These are phyloP conservation scores for Gonatopus flavifemur DNA, from an alignment of 1,140 invertebrate species.

Conservation along the genomic window DNA sequence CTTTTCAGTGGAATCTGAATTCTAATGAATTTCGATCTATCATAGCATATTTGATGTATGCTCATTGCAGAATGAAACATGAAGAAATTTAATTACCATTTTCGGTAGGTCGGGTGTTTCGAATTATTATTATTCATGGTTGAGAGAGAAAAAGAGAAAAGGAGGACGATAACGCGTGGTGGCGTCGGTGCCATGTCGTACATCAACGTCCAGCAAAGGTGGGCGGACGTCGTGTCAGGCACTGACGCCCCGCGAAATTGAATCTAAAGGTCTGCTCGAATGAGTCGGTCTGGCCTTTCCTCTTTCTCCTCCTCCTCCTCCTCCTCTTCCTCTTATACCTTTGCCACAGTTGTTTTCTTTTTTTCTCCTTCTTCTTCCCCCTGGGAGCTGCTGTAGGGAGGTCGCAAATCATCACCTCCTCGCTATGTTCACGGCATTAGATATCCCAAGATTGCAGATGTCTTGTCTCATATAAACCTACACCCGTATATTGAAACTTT, in stretches of 20 bases:
- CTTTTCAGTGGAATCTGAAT: too few species aligned
- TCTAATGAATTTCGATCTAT: too few species aligned
- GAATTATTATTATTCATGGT: too few species aligned
- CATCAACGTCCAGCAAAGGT: slow-evolving; percentile 50
- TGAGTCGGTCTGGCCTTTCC: slow-evolving; percentile 11
- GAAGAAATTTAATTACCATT: too few species aligned
- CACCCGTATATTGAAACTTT: too few species aligned
- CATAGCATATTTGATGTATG: too few species aligned
- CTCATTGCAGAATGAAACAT: too few species aligned
- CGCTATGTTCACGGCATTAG: slow-evolving; percentile 51
- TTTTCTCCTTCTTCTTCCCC: slow-evolving; percentile 30
- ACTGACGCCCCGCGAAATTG: slow-evolving; percentile 56
- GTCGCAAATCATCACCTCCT: slow-evolving; percentile 58
- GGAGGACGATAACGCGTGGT: too few species aligned
- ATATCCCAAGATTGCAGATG: slow-evolving; percentile 53
- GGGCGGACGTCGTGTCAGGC: slow-evolving; percentile 55
- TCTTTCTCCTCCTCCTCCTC: slow-evolving; percentile 1
- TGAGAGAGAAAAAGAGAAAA: too few species aligned
- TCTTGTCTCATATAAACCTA: too few species aligned
- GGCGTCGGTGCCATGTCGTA: slow-evolving; percentile 48
- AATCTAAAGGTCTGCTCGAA: slow-evolving; percentile 53
- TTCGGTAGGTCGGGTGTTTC: too few species aligned
- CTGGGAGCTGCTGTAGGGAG: slow-evolving; percentile 41
- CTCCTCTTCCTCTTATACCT: not conserved
- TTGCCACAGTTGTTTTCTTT: not conserved